Base-by-base conservation (phyloP, 1,140 invertebrate genomes). In the Lucilia sericata region DNA sequence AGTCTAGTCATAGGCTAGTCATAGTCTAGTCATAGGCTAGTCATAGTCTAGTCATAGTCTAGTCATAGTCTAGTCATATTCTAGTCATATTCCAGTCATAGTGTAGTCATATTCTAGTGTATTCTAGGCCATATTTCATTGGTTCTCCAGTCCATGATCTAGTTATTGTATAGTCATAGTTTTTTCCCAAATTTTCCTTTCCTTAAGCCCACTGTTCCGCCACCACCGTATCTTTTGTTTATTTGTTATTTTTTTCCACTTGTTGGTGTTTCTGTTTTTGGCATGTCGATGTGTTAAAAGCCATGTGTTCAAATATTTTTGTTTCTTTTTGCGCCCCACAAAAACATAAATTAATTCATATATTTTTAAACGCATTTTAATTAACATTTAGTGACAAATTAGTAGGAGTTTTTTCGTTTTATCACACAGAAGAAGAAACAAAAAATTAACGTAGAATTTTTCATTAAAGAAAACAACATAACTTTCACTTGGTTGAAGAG, bases 361-460 rank as follows among this genome's bases (percentile, higher is more conserved):
- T 4, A 34, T 34, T 75, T 75, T 30, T 36, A 34, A 78, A 78
- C 75, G 36, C 34, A 47, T 78, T 78, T 47, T 78, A 78, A 78
- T 78, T 78, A 78, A 78, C 75, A 21, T 78, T 78, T 47, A 47
- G 75, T 78, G 75, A 78, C 34, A 42, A 78, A 78, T 78, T 78
- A 78, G 75, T 47, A 78, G n/a, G 74, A 78, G 75, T 70, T 19
- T 21, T n/a, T 70, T 12, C 1, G 5, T 5, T 42, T 55, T 55
- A 55, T 55, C 51, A 55, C 2, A 30, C 25, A 30, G 25, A 30
- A 30, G 25, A 1, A 42, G 42, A 42, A 42, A 42, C 10, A 42
- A 42, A 42, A 42, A 42, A 42, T 8, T n/a, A 42, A 42, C 42
- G 10, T 42, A 2, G 10, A 42, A 42, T 42, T 42, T 10, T 8